Evolutionary conservation across 2,113 vertebrate genomes (phyloP).

Genomic region (Meriones unguiculatus): DNA sequence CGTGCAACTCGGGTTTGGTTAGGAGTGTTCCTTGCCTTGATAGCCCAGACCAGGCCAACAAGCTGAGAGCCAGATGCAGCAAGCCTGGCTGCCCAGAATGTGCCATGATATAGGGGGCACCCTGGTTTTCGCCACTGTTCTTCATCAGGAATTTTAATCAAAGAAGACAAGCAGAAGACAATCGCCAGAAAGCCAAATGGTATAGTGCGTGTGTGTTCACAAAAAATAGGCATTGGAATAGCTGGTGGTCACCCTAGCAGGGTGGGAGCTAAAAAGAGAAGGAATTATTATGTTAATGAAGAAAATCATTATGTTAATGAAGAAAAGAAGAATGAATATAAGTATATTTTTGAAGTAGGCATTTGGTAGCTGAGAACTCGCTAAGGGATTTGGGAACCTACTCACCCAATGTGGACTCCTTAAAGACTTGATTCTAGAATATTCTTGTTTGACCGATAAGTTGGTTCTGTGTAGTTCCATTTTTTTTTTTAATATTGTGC

Average conservation of each 20-base stretch:
- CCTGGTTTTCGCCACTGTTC: slow-evolving; percentile 25
- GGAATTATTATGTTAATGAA: slow-evolving; percentile 74
- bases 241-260: slow-evolving; percentile 44
- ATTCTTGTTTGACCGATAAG: slow-evolving; percentile 75
- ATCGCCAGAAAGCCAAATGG: slow-evolving; percentile 78
- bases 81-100: slow-evolving; percentile 47
- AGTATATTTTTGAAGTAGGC: slow-evolving; percentile 80
- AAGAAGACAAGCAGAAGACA: slow-evolving; percentile 85
- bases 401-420: slow-evolving; percentile 71
- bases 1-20: slow-evolving; percentile 16
- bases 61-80: neutral
- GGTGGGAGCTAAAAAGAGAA: slow-evolving; percentile 25
- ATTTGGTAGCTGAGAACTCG: slow-evolving; percentile 72
- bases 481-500: slow-evolving; percentile 80
- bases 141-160: slow-evolving; percentile 63
- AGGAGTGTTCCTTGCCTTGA: slow-evolving; percentile 51
- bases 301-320: slow-evolving; percentile 74
- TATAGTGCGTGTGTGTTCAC: slow-evolving; percentile 19
- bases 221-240: neutral
- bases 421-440: slow-evolving; percentile 77
- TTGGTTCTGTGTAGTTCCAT: slow-evolving; percentile 78
- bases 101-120: slow-evolving; percentile 62
- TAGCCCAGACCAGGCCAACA: slow-evolving; percentile 56
- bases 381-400: slow-evolving; percentile 40
- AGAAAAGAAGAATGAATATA: slow-evolving; percentile 70